Evolutionary conservation across 2,888 invertebrate species (phyloP).

Genomic region (Mesopsocus fuscifrons): DNA sequence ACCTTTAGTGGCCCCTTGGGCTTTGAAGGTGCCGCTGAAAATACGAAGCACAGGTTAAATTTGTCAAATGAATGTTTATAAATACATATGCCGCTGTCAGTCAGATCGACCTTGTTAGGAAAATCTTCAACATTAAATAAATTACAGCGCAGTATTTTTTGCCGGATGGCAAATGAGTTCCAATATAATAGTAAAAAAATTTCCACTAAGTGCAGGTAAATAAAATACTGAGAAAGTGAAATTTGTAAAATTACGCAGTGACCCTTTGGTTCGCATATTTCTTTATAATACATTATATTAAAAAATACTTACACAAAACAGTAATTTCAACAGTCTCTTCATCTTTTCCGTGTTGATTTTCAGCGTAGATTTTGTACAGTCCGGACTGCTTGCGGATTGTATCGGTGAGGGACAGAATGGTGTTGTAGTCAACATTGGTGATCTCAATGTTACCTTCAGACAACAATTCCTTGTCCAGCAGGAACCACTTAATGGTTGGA

Average conservation of each 20-base stretch:
- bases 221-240: conserved; percentile 10
- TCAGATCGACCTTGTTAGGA: too few relatives aligned
- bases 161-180: too few relatives aligned
- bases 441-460: conserved; percentile 53
- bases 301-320: conserved; percentile 41
- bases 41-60: neutral
- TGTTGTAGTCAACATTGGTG: conserved; percentile 75
- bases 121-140: too few relatives aligned
- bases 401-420: conserved; percentile 64
- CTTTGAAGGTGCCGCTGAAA: conserved; percentile 52
- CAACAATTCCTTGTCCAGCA: conserved; percentile 51
- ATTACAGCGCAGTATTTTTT: too few relatives aligned
- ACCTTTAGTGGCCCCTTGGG: conserved; percentile 83
- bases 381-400: conserved; percentile 71
- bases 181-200: too few relatives aligned
- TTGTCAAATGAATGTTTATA: conserved; percentile 8
- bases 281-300: conserved; percentile 1
- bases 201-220: too few relatives aligned
- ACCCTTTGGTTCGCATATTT: too few relatives aligned
- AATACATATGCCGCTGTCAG: conserved; percentile 24
- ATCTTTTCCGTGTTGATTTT: conserved; percentile 80
- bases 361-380: conserved; percentile 72
- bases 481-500: conserved; percentile 82
- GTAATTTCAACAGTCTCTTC: conserved; percentile 88
- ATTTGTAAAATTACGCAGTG: too few relatives aligned